Base-by-base conservation (phyloP, 2,113 vertebrate genomes). In the Sardina pilchardus region DNA sequence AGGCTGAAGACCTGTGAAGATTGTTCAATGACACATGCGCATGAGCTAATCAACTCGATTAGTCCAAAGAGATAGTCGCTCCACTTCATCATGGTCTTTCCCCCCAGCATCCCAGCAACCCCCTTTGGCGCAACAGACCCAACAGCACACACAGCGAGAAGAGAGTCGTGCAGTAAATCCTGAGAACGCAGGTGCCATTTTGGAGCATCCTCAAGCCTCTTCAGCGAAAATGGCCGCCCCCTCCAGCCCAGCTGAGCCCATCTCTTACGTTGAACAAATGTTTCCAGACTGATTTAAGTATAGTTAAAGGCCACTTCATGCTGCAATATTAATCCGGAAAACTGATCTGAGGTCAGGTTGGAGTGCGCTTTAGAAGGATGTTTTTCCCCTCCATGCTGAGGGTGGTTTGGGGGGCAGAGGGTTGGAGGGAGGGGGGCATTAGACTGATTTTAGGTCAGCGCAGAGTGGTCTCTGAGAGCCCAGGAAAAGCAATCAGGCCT, bases 341-440 rank as follows among this genome's bases (percentile, higher is more conserved):
- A 81, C 80, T 89, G 88, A 83, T 89, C 82, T 86, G 30, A 81
- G 82, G 71, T 85, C 84, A 86, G 83, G 44, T 71, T 81, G 45
- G 39, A 84, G 50, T 71, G 82, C 44, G 24, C 84, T 82, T 81
- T 71, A 43, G 50, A 63, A 50, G 26, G 63, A 71, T 10, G 4
- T 59, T 6, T 59, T 59, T 6, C n/a, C 59, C n/a, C 59, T 10
- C 59, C 9, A 71, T 71, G 63, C 26, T 71, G 63, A 34, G 63
- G 9, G n/a, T 71, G 63, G 63, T 34, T 71, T 1, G 63, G 63
- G 63, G n/a, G 26, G 59, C 17, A 21, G 21, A 24, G 6, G 24
- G 21, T 8, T 82, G 59, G 71, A 81, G 81, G 81, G 56, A 42
- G 63, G 63, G 78, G 56, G n/a, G 53, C 85, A 84, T 86, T 86